Evolutionary conservation across 1,140 invertebrate species (phyloP), one percentile per base, ranked within the genome.

Genomic region (Nilaparvata lugens): DNA sequence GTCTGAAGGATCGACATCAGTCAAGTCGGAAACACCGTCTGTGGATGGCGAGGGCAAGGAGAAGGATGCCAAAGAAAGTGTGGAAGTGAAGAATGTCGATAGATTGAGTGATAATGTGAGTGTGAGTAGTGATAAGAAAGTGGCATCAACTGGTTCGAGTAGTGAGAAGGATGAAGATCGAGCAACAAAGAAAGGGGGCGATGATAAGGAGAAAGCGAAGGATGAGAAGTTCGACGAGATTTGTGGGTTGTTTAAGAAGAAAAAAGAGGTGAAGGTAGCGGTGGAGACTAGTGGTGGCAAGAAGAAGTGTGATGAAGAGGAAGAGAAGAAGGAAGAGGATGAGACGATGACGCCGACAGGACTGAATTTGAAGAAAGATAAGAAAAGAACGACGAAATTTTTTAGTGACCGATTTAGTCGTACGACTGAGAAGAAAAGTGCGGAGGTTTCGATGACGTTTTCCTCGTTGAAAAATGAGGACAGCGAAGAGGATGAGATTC

Each of bases 201-300:
- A 19, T 14, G 45, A 48, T 48, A 23, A 48, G 18, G 35, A 19
- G n/a, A n/a, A 16, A 11, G 3, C 23, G 14, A 56, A 42, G 14
- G 40, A 58, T 18, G 56, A 43, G 9, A 43, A 23, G n/a, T 21
- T 23, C 18, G 56, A 58, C 23, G 23, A 56, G 16, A 16, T 31
- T n/a, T 25, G 23, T 43, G 42, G 28, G 4, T 11, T 24, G 23
- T 52, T 14, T 16, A 51, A n/a, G 19, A 60, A 60, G 38, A 31
- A 52, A 28, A 60, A 53, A 48, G 35, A 40, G 40, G 2, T 38
- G 24, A 52, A n/a, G 43, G 5, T 51, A 14, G 19, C 21, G 25
- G 45, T 19, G 43, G n/a, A 60, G 31, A n/a, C 38, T 40, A 48
- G 16, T 48, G 45, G 53, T n/a, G 58, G 38, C n/a, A 60, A 60